These are phyloP conservation scores for Reticulitermes speratus DNA, from an alignment of 1,140 invertebrate species.

Conservation along the genomic window DNA sequence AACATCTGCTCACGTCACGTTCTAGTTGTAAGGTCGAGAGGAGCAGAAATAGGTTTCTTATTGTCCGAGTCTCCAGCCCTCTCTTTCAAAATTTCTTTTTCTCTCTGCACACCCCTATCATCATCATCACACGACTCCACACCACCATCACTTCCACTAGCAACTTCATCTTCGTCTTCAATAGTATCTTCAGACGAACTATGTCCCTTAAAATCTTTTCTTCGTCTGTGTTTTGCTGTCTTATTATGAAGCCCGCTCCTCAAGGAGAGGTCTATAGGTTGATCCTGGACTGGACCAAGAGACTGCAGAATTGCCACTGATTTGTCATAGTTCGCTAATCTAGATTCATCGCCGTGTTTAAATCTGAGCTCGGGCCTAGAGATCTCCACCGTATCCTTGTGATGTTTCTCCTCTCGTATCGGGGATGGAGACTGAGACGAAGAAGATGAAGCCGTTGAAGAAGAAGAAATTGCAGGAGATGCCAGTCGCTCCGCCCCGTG, in stretches of 20 bases:
- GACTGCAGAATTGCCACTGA: conserved; percentile 18
- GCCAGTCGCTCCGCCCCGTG: neutral
- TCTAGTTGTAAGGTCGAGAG: conserved; percentile 12
- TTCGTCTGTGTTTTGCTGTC: neutral
- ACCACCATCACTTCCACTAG: neutral
- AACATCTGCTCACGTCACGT: neutral
- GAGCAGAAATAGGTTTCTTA: neutral
- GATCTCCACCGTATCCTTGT: neutral
- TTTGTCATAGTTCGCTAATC: neutral
- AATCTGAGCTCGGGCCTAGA: neutral
- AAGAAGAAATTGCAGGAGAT: neutral
- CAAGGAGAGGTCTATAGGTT: conserved; percentile 30
- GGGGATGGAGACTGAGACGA: conserved; percentile 17
- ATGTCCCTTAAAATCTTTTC: neutral
- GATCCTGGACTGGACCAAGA: conserved; percentile 30
- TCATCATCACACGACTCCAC: conserved; percentile 5
- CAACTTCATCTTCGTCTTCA: neutral
- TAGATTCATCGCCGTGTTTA: neutral
- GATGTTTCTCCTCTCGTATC: neutral
- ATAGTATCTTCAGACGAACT: neutral
- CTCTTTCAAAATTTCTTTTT: neutral
- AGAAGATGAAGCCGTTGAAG: neutral
- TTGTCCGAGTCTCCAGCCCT: neutral
- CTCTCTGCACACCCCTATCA: neutral
- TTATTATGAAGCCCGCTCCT: neutral